Evolutionary conservation across 1,140 invertebrate species (phyloP).

Genomic region (Lithobius niger): DNA sequence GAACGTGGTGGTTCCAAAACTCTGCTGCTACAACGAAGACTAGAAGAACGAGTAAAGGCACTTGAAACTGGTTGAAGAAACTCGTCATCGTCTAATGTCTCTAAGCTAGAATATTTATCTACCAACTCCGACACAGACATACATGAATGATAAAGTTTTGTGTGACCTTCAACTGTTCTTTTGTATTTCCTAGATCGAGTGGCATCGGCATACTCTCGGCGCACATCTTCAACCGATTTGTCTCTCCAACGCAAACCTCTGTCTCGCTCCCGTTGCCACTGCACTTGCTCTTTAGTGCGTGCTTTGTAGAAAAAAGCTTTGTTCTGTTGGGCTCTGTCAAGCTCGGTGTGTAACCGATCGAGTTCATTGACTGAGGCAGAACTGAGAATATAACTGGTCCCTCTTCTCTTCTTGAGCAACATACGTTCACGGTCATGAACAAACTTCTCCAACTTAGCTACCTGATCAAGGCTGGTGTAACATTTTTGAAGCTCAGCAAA

Average conservation of each 20-base stretch:
- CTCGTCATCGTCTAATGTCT: not conserved
- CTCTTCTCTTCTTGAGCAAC: slow-evolving; percentile 42
- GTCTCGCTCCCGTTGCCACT: slow-evolving; percentile 54
- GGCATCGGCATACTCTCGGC: slow-evolving; percentile 14
- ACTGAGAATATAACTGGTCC: slow-evolving; percentile 33
- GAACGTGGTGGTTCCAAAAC: too few relatives aligned
- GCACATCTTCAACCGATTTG: slow-evolving; percentile 69
- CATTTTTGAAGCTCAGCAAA: slow-evolving; percentile 76
- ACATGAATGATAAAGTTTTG: slow-evolving; percentile 10
- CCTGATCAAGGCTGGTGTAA: slow-evolving; percentile 69
- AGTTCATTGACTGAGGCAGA: slow-evolving; percentile 72
- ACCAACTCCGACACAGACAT: not conserved
- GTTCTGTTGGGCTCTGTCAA: slow-evolving; percentile 61
- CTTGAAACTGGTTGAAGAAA: too few relatives aligned
- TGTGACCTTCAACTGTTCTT: slow-evolving; percentile 17
- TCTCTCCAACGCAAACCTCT: slow-evolving; percentile 63
- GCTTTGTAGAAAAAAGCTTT: slow-evolving; percentile 69
- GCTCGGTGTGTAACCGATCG: slow-evolving; percentile 55
- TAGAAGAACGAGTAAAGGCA: too few relatives aligned
- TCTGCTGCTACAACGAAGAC: too few relatives aligned
- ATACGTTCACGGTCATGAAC: slow-evolving; percentile 53
- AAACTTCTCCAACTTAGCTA: slow-evolving; percentile 62
- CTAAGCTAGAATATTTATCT: not conserved
- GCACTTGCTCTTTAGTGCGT: slow-evolving; percentile 49
- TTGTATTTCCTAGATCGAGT: slow-evolving; percentile 11